A percentile compares a stretch with the other conserved stretches of the same genome.
Conservation (phyloP, 2,888 invertebrate species). For the Folsomia manolachei region DNA sequence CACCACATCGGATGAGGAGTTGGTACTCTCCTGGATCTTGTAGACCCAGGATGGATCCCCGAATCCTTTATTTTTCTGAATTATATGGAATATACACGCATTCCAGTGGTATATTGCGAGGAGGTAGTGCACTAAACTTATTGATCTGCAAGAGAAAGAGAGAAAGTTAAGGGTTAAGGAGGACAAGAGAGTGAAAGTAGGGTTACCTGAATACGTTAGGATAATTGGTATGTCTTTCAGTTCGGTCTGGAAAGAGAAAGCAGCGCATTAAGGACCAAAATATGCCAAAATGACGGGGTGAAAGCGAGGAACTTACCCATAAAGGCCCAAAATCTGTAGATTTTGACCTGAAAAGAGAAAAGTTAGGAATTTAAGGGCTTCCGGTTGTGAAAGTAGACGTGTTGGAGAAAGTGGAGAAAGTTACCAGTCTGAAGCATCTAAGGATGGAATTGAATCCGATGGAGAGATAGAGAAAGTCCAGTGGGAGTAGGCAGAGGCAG, state of each 20-base stretch:
- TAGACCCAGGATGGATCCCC: constrained; percentile 91
- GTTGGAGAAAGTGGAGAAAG: too few species aligned
- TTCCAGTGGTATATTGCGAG: constrained; percentile 99
- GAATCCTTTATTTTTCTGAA: constrained; percentile 91
- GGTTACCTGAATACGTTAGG: constrained; percentile 82
- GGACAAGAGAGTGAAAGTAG: too few species aligned
- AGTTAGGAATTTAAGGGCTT: too few species aligned
- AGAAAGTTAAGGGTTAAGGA: too few species aligned
- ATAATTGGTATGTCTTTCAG: constrained; percentile 97
- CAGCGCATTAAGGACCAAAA: too few species aligned
- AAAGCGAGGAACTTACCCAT: too few species aligned
- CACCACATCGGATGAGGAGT: constrained; percentile 75
- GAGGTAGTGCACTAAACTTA: constrained; percentile 90
- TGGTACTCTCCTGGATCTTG: constrained; percentile 44
- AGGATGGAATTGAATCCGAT: constrained; percentile 92
- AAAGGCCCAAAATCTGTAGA: constrained; percentile 97
- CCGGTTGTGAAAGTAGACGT: too few species aligned
- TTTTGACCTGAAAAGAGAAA: constrained; percentile 82
- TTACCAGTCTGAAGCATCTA: constrained; percentile 52
- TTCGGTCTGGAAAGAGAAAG: too few species aligned
- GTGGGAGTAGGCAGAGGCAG: constrained; percentile 93
- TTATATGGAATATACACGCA: constrained; percentile 96
- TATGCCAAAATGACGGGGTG: too few species aligned
- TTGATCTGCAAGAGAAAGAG: constrained; percentile 65
- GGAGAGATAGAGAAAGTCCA: constrained; percentile 96